Evolutionary conservation across 2,113 vertebrate genomes (phyloP).

Genomic region (Aldabrachelys gigantea): DNA sequence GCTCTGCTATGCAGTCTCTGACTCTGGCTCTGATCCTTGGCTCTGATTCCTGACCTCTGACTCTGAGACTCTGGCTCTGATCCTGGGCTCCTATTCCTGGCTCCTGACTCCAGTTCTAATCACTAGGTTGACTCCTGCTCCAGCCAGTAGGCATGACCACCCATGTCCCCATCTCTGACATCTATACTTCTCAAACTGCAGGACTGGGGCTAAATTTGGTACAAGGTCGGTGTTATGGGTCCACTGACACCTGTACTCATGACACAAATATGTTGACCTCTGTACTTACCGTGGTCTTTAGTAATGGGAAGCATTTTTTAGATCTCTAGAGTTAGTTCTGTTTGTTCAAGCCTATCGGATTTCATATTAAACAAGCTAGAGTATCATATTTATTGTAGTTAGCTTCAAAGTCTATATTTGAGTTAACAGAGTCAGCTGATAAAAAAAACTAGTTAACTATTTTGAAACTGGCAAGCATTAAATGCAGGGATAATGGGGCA

Average conservation of each 20-base stretch:
- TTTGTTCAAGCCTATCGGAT: constrained; percentile 47
- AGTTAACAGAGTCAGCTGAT: constrained; percentile 16
- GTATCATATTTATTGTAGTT: background rate
- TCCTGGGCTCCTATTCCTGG: too few species aligned
- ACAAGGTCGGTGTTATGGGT: background rate
- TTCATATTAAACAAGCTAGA: constrained; percentile 39
- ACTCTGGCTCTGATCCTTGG: background rate
- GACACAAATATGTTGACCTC: constrained; percentile 11
- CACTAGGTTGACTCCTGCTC: too few species aligned
- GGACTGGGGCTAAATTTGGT: background rate
- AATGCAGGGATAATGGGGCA: background rate
- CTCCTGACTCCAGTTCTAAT: too few species aligned
- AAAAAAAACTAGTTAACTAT: constrained; percentile 28
- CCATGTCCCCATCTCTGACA: too few species aligned
- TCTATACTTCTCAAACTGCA: background rate
- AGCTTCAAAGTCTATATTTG: background rate
- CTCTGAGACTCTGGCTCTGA: too few species aligned
- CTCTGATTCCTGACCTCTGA: too few species aligned
- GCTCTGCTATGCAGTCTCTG: background rate
- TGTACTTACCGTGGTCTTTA: constrained; percentile 34
- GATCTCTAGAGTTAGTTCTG: constrained; percentile 19
- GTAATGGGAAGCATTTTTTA: constrained; percentile 23
- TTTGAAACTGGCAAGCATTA: constrained; percentile 15
- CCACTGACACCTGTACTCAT: constrained; percentile 13
- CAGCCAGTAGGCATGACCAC: too few species aligned